Evolutionary conservation across 2,888 invertebrate genomes (phyloP).

Genomic region (Tetragonisca angustula): DNA sequence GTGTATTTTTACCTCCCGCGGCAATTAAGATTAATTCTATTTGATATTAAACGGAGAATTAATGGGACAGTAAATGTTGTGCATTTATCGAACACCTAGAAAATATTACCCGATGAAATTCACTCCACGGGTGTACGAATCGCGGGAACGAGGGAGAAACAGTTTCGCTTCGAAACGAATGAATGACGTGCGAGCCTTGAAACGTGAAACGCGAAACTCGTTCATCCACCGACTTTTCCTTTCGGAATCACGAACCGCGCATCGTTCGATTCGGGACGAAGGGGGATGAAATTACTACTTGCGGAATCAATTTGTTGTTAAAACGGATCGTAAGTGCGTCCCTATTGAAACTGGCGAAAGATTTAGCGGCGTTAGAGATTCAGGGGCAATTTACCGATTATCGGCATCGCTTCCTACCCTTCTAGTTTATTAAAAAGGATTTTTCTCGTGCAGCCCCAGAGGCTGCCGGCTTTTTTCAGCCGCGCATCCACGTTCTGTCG

Average conservation of each 20-base stretch:
- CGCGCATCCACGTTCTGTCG: background rate
- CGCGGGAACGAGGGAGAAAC: too few species aligned
- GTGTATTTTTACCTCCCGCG: background rate
- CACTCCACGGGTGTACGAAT: background rate
- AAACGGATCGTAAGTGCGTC: conserved; percentile 56
- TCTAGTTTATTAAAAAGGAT: conserved; percentile 29
- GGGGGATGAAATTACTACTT: conserved; percentile 46
- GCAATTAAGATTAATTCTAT: background rate
- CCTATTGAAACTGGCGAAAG: conserved; percentile 51
- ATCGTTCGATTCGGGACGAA: conserved; percentile 1
- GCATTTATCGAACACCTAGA: background rate
- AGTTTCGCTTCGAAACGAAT: background rate
- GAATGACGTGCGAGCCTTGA: conserved; percentile 11
- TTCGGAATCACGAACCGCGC: background rate
- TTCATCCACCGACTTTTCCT: background rate
- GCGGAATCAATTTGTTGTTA: conserved; percentile 74
- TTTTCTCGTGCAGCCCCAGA: conserved; percentile 12
- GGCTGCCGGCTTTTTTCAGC: conserved; percentile 13
- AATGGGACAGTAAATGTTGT: too few species aligned
- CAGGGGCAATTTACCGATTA: conserved; percentile 77
- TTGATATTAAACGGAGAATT: background rate
- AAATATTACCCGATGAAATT: background rate
- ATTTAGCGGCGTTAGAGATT: conserved; percentile 66
- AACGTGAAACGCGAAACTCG: background rate
- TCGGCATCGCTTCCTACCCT: conserved; percentile 65